phyloP scores from a whole-genome alignment of 2,797 vertebrate species.

The Pantherophis vulpinus region DNA sequence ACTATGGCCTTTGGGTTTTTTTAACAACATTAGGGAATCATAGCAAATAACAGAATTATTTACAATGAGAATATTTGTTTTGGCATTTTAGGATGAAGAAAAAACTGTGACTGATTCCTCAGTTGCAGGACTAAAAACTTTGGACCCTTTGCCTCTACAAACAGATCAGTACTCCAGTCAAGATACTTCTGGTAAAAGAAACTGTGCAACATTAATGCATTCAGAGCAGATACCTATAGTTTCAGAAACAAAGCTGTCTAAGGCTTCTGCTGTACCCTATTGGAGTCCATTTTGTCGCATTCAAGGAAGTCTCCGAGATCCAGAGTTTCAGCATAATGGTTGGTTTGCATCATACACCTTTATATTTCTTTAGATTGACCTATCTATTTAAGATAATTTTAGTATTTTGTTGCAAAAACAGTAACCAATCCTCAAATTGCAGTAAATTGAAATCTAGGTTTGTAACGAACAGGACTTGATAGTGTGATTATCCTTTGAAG shows the following conservation, averaged over 20 bases:
- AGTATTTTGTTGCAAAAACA: background rate
- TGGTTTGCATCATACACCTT: background rate
- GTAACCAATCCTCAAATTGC: background rate
- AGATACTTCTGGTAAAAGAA: conserved; percentile 13
- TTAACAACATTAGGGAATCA: background rate
- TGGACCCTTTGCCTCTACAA: conserved; percentile 78
- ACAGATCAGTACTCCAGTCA: conserved; percentile 63
- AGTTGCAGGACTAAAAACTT: conserved; percentile 77
- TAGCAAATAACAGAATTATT: background rate
- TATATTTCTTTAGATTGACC: background rate
- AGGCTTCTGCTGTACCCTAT: conserved; percentile 14
- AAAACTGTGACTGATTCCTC: conserved; percentile 55
- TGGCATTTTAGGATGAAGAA: conserved; percentile 47
- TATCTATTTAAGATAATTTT: background rate
- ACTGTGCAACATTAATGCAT: conserved; percentile 41
- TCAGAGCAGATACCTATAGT: conserved; percentile 25
- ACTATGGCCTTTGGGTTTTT: background rate
- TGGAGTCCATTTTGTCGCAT: conserved; percentile 73
- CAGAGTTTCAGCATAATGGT: conserved; percentile 88
- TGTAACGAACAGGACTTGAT: background rate
- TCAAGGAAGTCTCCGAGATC: conserved; percentile 78
- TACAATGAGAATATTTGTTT: background rate
- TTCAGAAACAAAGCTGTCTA: conserved; percentile 35
- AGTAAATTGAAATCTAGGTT: background rate
- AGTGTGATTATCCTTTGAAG: background rate